phyloP scores from a whole-genome alignment of 2,797 vertebrate species.

The Gambusia yucatana region DNA sequence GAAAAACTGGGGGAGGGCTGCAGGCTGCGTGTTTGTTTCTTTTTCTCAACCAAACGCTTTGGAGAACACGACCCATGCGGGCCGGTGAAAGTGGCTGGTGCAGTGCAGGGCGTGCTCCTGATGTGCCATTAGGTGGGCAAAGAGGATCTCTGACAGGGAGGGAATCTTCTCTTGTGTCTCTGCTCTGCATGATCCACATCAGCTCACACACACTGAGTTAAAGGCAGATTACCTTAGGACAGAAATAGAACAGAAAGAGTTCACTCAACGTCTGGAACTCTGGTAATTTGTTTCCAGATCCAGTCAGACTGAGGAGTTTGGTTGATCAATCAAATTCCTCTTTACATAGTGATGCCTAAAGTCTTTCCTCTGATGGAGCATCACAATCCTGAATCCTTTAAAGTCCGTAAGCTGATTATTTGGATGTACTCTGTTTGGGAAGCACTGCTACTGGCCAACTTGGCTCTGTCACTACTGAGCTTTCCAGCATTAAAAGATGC shows the following conservation, averaged over 20 bases:
- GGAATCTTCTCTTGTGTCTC: neutral
- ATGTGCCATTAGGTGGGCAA: slow-evolving; percentile 53
- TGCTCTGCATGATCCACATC: slow-evolving; percentile 6
- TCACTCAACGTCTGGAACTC: neutral
- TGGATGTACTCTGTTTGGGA: neutral
- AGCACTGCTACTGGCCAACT: neutral
- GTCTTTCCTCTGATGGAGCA: neutral
- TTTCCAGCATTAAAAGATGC: neutral
- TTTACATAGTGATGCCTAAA: neutral
- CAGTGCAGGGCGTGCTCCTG: slow-evolving; percentile 72
- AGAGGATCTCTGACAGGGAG: slow-evolving; percentile 42
- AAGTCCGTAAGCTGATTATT: neutral
- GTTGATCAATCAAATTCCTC: neutral
- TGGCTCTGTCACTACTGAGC: neutral
- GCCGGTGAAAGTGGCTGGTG: slow-evolving; percentile 75
- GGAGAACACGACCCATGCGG: slow-evolving; percentile 59
- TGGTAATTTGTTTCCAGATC: neutral
- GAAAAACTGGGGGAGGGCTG: slow-evolving; percentile 21
- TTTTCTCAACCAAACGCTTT: slow-evolving; percentile 50
- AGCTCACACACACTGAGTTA: slow-evolving; percentile 5
- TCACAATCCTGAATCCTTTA: neutral
- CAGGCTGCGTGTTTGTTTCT: slow-evolving; percentile 8
- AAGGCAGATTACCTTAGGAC: neutral
- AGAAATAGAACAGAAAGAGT: neutral
- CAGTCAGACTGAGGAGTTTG: neutral